Percentiles rank a stretch among this genome's conserved stretches.
Conservation (phyloP, 2,113 vertebrate genomes). For the Paramormyrops kingsleyae region DNA sequence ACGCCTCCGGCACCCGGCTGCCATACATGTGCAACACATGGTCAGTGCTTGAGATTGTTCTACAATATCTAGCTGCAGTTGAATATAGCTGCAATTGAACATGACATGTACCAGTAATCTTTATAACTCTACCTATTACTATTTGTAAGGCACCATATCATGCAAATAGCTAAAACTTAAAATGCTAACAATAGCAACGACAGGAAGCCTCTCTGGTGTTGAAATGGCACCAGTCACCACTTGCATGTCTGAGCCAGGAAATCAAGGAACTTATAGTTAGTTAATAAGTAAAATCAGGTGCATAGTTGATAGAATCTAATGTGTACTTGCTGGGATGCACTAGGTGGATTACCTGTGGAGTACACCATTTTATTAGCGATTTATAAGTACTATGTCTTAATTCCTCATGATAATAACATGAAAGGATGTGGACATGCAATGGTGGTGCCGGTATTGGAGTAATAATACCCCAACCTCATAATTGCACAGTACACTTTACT, state of each 20-base stretch:
- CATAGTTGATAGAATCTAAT: not conserved
- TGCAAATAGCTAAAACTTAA: not conserved
- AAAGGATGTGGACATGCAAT: not conserved
- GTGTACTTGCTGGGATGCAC: not conserved
- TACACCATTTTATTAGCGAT: not conserved
- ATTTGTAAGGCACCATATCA: not conserved
- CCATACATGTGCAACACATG: slow-evolving; percentile 75
- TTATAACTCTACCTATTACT: not conserved
- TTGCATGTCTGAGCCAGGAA: not conserved
- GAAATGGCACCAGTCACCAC: not conserved
- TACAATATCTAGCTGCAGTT: not conserved
- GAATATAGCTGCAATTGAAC: not conserved
- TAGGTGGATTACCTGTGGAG: not conserved
- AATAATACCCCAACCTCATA: not conserved
- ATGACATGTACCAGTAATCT: not conserved
- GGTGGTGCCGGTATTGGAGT: not conserved
- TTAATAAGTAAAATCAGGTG: not conserved
- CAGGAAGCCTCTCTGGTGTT: not conserved
- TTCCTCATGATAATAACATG: not conserved
- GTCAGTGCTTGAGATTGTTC: slow-evolving; percentile 48
- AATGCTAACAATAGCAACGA: not conserved
- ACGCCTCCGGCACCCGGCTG: slow-evolving; percentile 62
- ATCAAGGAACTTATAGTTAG: not conserved
- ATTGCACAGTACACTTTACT: not conserved
- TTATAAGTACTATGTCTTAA: not conserved